Base-by-base conservation (phyloP, 2,888 invertebrate species). In the Caenorhabditis afra region DNA sequence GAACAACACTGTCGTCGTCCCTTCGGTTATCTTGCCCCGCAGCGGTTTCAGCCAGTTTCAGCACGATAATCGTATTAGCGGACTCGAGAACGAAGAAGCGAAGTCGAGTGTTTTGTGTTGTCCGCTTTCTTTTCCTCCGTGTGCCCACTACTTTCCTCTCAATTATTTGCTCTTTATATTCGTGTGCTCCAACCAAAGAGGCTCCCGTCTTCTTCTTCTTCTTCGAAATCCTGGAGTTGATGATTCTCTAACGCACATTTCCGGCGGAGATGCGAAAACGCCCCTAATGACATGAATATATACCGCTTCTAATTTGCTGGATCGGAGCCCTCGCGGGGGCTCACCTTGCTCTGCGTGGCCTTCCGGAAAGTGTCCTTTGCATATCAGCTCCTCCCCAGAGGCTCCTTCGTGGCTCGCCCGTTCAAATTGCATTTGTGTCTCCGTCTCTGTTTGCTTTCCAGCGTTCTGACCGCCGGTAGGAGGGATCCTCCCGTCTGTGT, bases 191-290 rank as follows among this genome's bases (percentile, higher is more conserved):
- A 20, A 12, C 49, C 7, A 61, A 20, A 62, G 37, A 11, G 5
- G 8, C 65, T 50, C 50, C n/a, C 45, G 44, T 49, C 50, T 52
- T 37, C 49, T 52, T 53, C 52, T n/a, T 50, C 39, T 65, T 18
- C 29, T 41, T 58, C 47, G 50, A 22, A 57, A 41, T 45, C 71
- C 44, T 23, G 20, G 29, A 65, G 29, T 29, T 52, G 41, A 52
- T 50, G 65, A 23, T 65, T 23, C 39, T 29, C 35, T 71, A 64
- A 71, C 57, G 62, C 57, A 71, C 62, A 71, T 71, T 71, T 71
- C 71, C 71, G 70, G 53, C 61, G 61, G 59, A 70, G 68, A 70
- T 70, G 61, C 23, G 61, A 62, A 61, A 62, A 45, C 68, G 68
- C 39, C 29, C 70, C 44, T 70, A 70, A 70, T 70, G 61, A 70